Evolutionary conservation across 2,888 invertebrate species (phyloP), one percentile per base, ranked within the genome.

Genomic region (Timema podura): DNA sequence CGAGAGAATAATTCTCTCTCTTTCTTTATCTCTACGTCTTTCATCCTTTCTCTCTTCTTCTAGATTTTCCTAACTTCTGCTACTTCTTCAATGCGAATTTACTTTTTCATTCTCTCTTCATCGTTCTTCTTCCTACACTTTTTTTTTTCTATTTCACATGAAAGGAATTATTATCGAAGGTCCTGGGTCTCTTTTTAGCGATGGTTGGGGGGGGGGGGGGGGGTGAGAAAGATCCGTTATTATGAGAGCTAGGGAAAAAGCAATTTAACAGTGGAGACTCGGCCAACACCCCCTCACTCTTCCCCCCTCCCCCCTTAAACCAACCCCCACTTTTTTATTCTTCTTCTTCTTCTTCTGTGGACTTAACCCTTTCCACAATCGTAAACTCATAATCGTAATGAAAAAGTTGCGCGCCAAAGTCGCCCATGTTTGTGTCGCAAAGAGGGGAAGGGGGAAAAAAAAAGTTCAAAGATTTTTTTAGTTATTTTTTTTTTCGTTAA

Each of bases 381-480:
- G 65, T 69, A 69, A 69, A 69, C 69, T 69, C 65, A 65, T 69
- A 69, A 69, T 69, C 69, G 69, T 66, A 69, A 66, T 77, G 78
- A 78, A 61, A 61, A 61, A 61, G 61, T 61, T 61, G 61, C 61
- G 61, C 61, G 16, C 61, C 30, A 44, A 30, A 30, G 30, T 30
- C 30, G 11, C 11, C 61, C 61, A 61, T 61, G 61, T 61, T 61
- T 61, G 61, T 16, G 61, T 61, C 61, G 61, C 61, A 61, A 61
- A 61, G 30, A 61, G 61, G 30, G 30, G 30, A 30, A 30, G 30
- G 30, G 30, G 30, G 30, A 3, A 2, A 30, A 30, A 30, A 30
- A 30, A 30, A 30, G 2, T 30, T 30, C n/a, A 30, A 30, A 30
- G 30, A 30, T 30, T 30, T 30, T 30, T 30, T 30, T 1, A 30